Base-by-base conservation (phyloP, 2,113 vertebrate genomes). In the Asarcornis scutulata region DNA sequence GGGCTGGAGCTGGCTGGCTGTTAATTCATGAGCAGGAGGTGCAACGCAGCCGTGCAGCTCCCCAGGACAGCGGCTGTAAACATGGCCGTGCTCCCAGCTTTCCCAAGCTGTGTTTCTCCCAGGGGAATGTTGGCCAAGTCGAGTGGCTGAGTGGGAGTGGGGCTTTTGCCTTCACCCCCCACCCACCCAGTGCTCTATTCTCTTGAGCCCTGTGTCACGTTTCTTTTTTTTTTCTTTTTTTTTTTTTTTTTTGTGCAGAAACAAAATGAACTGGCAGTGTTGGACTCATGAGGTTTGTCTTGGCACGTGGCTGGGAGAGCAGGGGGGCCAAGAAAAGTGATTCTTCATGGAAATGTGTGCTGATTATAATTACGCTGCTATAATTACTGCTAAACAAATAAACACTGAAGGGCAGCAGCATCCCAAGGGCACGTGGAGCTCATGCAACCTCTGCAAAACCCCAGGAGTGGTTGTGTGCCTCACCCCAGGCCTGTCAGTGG, bases 341-440 rank as follows among this genome's bases (percentile, higher is more conserved):
- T 63, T 52, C 94, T 63, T 83, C 67, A 1, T 84, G 91, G 81
- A 83, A 90, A 92, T n/a, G 13, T 44, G 76, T 4, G 2, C 86
- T 86, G 94, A 68, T 91, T 56, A 52, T 92, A 97, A 97, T 96
- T 91, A 75, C 3, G 0, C 78, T 3, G 74, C 89, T 82, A 21
- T 96, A 96, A 97, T 97, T 91, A 34, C 93, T 29, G 77, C 89
- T 83, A 2, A 93, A 89, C 89, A 95, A 97, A 96, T 50, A 96
- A 95, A 96, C 91, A 58, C 0, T 0, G 6, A 62, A 79, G 89
- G 89, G 89, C 93, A 95, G 94, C 83, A 3, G 89, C 95, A 15
- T 23, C 94, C 94, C 4, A 4, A 75, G 77, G 91, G 72, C 92
- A 8, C 0, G 27, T 2, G 0, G 83, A 66, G 72, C 56, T 90